These are phyloP conservation scores for Rhopalosiphum nymphaeae DNA, from an alignment of 2,888 invertebrate genomes.

Conservation along the genomic window DNA sequence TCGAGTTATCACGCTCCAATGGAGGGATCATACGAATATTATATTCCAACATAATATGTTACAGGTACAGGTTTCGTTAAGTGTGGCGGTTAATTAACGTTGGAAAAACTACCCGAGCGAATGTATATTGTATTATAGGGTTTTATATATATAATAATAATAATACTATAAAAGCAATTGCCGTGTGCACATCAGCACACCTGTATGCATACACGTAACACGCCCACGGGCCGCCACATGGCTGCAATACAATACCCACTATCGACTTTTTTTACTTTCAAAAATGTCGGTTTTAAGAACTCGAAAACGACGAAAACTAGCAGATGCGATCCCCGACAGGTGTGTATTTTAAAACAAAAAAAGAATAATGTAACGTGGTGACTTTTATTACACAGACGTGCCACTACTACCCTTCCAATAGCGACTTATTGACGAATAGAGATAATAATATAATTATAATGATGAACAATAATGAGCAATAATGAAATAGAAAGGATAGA, in stretches of 20 bases:
- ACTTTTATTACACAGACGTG: neutral
- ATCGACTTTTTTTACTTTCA: neutral
- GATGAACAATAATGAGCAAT: neutral
- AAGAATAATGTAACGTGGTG: neutral
- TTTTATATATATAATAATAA: conserved; percentile 12
- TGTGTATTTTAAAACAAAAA: neutral
- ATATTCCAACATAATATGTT: neutral
- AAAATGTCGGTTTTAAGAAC: conserved; percentile 37
- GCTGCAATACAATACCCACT: neutral
- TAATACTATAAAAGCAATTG: conserved; percentile 7
- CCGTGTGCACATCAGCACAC: neutral
- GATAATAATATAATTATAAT: neutral
- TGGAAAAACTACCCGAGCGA: conserved; percentile 10
- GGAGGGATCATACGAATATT: neutral
- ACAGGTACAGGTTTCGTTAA: neutral
- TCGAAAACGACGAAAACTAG: neutral
- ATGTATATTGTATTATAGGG: neutral
- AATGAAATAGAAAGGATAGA: neutral
- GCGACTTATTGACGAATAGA: neutral
- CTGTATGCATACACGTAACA: conserved; percentile 19
- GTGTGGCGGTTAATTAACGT: conserved; percentile 10
- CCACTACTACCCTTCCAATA: neutral
- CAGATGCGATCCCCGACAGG: conserved; percentile 30
- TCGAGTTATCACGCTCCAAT: neutral
- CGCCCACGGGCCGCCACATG: conserved; percentile 40